Conservation (phyloP, 2,888 invertebrate genomes). For the Tiphia femorata region DNA sequence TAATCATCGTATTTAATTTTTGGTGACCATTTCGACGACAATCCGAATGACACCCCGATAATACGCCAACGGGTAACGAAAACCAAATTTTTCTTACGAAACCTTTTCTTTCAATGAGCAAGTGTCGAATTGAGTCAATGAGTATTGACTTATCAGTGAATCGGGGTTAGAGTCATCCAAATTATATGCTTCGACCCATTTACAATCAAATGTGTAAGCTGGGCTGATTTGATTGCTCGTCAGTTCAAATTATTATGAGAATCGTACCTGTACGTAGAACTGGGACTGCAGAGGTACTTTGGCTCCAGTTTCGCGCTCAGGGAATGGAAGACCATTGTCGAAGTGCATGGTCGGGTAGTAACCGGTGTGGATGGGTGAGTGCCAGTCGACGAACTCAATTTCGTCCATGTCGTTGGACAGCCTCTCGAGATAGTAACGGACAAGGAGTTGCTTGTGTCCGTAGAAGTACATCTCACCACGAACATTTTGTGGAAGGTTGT, state of each 20-base stretch:
- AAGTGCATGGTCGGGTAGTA: conserved; percentile 75
- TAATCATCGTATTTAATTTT: too few relatives aligned
- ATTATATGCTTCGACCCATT: too few relatives aligned
- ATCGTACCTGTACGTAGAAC: conserved; percentile 41
- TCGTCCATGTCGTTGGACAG: conserved; percentile 75
- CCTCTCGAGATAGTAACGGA: conserved; percentile 79
- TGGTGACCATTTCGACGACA: too few relatives aligned
- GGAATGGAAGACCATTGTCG: conserved; percentile 74
- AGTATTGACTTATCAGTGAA: too few relatives aligned
- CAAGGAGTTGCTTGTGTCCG: conserved; percentile 76
- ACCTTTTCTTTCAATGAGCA: too few relatives aligned
- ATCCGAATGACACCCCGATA: too few relatives aligned
- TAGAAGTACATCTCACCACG: conserved; percentile 77
- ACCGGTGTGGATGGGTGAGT: conserved; percentile 69
- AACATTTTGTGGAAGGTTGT: conserved; percentile 70
- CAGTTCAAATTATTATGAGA: too few relatives aligned
- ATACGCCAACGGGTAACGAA: too few relatives aligned
- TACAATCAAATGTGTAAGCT: too few relatives aligned
- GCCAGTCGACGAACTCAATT: conserved; percentile 73
- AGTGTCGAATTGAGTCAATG: too few relatives aligned
- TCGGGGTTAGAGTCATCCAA: too few relatives aligned
- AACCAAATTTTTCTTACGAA: not conserved
- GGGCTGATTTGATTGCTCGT: too few relatives aligned
- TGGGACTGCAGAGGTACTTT: conserved; percentile 44
- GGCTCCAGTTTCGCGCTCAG: conserved; percentile 38